Evolutionary conservation across 2,113 vertebrate species (phyloP).

Genomic region (Pomatostomus ruficeps): DNA sequence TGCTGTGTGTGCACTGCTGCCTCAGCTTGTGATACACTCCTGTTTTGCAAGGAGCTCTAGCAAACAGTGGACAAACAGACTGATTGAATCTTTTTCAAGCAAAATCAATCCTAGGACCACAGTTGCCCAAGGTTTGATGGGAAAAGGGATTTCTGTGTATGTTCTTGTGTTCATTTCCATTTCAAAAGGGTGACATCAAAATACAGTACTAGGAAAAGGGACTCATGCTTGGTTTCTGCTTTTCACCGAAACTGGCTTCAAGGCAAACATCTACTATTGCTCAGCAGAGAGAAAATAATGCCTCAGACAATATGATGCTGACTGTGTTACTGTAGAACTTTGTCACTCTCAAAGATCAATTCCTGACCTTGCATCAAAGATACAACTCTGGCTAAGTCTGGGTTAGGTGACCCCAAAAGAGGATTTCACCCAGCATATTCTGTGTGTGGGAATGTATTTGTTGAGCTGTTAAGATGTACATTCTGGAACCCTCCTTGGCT

Average conservation of each 20-base stretch:
- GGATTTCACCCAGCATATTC: not conserved
- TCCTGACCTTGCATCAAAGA: not conserved
- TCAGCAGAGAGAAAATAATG: not conserved
- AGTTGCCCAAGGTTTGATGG: not conserved
- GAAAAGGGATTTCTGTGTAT: not conserved
- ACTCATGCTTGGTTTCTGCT: not conserved
- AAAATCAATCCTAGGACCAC: not conserved
- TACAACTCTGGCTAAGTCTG: not conserved
- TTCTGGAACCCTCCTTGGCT: not conserved
- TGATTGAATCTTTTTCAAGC: not conserved
- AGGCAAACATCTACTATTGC: not conserved
- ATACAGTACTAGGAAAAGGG: not conserved
- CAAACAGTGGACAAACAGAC: not conserved
- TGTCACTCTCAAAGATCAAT: not conserved
- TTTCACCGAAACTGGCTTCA: not conserved
- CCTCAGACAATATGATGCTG: not conserved
- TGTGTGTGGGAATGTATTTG: not conserved
- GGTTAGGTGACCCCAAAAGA: not conserved
- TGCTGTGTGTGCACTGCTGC: not conserved
- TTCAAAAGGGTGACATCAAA: not conserved
- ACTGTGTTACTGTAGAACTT: not conserved
- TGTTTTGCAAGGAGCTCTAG: not conserved
- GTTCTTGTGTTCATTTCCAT: not conserved
- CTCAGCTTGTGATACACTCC: not conserved
- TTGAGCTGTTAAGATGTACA: not conserved